Conservation (phyloP, 2,888 invertebrate species). For the Orthosia cruda region DNA sequence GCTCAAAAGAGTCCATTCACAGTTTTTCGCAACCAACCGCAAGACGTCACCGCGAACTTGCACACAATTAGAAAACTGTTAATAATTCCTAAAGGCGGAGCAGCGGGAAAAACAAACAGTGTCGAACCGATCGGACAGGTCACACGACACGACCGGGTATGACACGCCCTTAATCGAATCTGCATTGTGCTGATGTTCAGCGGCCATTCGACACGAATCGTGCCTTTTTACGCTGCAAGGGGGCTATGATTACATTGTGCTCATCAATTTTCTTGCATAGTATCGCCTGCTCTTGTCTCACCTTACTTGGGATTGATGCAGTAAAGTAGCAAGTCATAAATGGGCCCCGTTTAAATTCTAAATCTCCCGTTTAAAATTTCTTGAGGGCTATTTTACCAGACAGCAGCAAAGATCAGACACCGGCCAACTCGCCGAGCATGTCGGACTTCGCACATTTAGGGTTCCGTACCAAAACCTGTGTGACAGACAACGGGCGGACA, state of each 20-base stretch:
- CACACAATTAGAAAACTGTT: slow-evolving; percentile 67
- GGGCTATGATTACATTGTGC: neutral
- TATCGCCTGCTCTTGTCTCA: neutral
- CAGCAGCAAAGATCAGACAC: too few species aligned
- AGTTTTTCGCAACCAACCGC: slow-evolving; percentile 29
- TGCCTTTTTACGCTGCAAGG: slow-evolving; percentile 9
- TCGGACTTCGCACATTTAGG: too few species aligned
- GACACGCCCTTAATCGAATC: slow-evolving; percentile 63
- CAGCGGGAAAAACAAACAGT: slow-evolving; percentile 49
- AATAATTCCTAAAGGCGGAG: slow-evolving; percentile 46
- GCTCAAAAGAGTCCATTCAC: neutral
- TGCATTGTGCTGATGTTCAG: slow-evolving; percentile 30
- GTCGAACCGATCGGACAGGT: slow-evolving; percentile 54
- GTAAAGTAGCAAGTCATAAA: too few species aligned
- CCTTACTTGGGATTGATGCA: too few species aligned
- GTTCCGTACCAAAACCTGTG: too few species aligned
- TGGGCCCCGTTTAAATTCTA: too few species aligned
- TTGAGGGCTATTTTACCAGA: too few species aligned
- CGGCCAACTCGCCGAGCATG: too few species aligned
- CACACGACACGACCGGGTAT: slow-evolving; percentile 33
- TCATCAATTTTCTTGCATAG: neutral
- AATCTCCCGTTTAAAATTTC: too few species aligned
- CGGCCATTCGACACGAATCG: slow-evolving; percentile 19
- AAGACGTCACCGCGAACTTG: slow-evolving; percentile 36
- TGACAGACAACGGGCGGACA: too few species aligned